Percentiles rank a stretch among this genome's conserved stretches.
Conservation (phyloP, 2,113 vertebrate species). For the Pachyramphus minor region DNA sequence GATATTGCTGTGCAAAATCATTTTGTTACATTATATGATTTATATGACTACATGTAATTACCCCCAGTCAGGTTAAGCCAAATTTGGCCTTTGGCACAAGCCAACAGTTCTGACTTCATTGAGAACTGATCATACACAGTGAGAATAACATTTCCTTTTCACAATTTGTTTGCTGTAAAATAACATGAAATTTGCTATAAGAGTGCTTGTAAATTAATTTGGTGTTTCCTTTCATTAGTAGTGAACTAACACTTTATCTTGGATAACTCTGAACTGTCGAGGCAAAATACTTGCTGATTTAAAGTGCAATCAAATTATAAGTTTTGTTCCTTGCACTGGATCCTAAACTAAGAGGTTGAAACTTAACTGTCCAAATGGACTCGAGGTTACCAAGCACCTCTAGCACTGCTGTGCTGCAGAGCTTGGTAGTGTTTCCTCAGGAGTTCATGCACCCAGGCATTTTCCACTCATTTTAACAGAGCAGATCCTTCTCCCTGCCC, state of each 20-base stretch:
- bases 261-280: not conserved
- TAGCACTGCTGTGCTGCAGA: not conserved
- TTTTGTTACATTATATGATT: not conserved
- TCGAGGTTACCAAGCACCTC: not conserved
- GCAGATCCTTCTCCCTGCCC: not conserved
- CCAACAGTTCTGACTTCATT: not conserved
- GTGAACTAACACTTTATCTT: not conserved
- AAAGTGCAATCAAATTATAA: not conserved
- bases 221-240: not conserved
- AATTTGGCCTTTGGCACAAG: not conserved
- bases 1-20: not conserved
- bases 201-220: not conserved
- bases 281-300: not conserved
- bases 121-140: accelerated
- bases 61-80: not conserved
- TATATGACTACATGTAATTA: not conserved
- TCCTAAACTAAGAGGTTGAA: not conserved
- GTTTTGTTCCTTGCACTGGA: not conserved
- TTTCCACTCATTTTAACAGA: not conserved
- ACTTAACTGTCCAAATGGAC: not conserved
- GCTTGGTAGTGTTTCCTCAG: not conserved
- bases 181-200: not conserved
- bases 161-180: not conserved
- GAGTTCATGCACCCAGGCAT: accelerated
- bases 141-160: not conserved